A percentile compares a stretch with the other conserved stretches of the same genome.
These are phyloP conservation scores for Musca domestica DNA, from an alignment of 1,140 invertebrate species.

Conservation along the genomic window DNA sequence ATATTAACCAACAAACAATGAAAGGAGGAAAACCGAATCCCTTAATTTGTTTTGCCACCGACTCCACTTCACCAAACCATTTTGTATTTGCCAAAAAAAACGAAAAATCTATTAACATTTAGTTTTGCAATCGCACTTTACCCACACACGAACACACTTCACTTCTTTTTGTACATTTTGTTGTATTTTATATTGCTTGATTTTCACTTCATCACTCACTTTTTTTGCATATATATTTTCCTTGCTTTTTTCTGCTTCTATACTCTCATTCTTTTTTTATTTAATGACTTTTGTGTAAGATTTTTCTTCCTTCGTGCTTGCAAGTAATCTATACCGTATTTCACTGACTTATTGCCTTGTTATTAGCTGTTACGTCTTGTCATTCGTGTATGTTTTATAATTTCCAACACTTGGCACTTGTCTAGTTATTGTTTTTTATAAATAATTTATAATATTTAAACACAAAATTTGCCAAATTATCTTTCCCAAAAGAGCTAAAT, in stretches of 20 bases:
- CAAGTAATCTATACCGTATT: background rate
- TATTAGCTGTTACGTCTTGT: background rate
- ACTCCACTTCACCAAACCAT: too few species aligned
- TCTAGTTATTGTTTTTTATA: constrained; percentile 7
- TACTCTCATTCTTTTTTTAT: constrained; percentile 14
- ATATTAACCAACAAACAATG: too few species aligned
- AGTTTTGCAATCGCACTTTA: background rate
- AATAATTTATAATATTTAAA: background rate
- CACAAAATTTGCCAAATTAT: constrained; percentile 10
- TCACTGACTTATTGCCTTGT: background rate
- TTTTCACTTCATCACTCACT: constrained; percentile 14
- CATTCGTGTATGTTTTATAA: background rate
- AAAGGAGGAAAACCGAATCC: too few species aligned
- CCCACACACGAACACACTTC: background rate
- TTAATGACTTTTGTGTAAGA: constrained; percentile 18
- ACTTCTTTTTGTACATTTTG: background rate
- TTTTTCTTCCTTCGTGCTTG: background rate
- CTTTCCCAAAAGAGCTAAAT: constrained; percentile 17
- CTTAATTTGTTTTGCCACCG: too few species aligned
- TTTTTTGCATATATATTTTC: constrained; percentile 11
- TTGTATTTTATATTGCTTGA: background rate
- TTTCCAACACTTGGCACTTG: constrained; percentile 13
- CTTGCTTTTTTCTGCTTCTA: constrained; percentile 5
- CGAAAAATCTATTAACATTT: background rate
- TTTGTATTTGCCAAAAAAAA: background rate